A percentile compares a stretch with the other conserved stretches of the same genome.
phyloP scores from a whole-genome alignment of 2,113 vertebrate genomes.

The Montifringilla adamsi region DNA sequence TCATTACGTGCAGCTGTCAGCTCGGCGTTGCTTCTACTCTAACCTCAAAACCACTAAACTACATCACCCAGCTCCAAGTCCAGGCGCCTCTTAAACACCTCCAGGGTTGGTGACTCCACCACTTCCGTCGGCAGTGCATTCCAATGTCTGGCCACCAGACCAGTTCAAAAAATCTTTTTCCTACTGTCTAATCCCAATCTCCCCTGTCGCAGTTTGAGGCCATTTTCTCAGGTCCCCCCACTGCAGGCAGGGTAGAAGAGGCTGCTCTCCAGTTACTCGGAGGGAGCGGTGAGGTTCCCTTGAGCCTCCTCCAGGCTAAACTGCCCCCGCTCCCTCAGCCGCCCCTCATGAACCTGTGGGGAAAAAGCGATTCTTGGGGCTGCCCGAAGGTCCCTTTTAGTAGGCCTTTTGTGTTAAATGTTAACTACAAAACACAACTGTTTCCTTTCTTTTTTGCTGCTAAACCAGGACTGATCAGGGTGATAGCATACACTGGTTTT shows the following conservation, averaged over 20 bases:
- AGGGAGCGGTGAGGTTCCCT: fast-evolving
- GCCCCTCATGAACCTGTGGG: fast-evolving
- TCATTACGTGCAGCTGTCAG: fast-evolving
- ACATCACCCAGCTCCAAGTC: not conserved
- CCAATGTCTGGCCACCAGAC: no score
- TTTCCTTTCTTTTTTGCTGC: not conserved
- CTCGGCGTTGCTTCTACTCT: fast-evolving
- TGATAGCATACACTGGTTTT: not conserved
- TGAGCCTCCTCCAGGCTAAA: not conserved
- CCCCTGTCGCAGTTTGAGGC: not conserved
- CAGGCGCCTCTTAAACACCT: no score
- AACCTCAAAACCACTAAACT: fast-evolving
- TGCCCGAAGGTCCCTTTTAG: fast-evolving
- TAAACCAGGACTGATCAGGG: not conserved
- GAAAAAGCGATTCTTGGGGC: not conserved
- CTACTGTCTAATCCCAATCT: fast-evolving
- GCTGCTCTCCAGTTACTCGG: fast-evolving
- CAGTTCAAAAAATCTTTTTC: not conserved
- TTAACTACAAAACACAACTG: fast-evolving
- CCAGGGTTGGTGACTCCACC: no score
- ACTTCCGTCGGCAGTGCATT: not conserved
- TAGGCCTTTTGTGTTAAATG: fast-evolving
- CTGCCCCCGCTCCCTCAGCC: fast-evolving
- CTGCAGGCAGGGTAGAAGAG: no score
- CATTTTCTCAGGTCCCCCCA: not conserved